phyloP scores from a whole-genome alignment of 2,797 vertebrate genomes.

The Fundulus diaphanus region DNA sequence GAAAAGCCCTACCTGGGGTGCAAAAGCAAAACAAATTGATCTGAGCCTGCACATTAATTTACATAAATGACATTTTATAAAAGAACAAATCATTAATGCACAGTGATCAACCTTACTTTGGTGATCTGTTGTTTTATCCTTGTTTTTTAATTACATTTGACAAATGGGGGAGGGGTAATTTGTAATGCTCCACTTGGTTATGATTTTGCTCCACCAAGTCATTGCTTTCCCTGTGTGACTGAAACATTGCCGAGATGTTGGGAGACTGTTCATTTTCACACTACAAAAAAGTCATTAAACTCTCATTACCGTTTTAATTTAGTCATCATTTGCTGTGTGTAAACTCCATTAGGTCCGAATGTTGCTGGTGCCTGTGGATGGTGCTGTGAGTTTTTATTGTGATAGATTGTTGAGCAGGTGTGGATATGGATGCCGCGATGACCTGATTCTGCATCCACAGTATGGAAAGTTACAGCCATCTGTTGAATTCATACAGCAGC shows the following conservation, averaged over 20 bases:
- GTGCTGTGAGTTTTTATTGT: constrained; percentile 11
- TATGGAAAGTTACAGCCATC: constrained; percentile 29
- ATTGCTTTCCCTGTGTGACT: constrained; percentile 18
- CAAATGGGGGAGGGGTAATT: too few relatives aligned
- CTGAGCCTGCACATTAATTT: not conserved
- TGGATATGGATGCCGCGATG: constrained; percentile 9
- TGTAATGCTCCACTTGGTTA: constrained; percentile 4
- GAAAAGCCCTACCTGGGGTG: not conserved
- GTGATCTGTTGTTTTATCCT: constrained; percentile 20
- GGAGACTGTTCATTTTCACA: constrained; percentile 28
- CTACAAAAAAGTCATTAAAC: constrained; percentile 46
- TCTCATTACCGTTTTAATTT: constrained; percentile 49
- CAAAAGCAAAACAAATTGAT: not conserved
- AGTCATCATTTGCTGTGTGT: constrained; percentile 10
- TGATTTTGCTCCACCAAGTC: constrained; percentile 13
- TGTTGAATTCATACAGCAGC: constrained; percentile 49
- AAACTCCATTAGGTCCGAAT: constrained; percentile 15
- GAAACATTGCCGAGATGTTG: constrained; percentile 5
- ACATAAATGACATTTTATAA: not conserved
- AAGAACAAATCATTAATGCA: not conserved
- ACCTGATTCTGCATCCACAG: constrained; percentile 19
- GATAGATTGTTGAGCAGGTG: not conserved
- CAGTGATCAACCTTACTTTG: constrained; percentile 4
- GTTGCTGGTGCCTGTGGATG: constrained; percentile 12
- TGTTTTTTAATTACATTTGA: constrained; percentile 2